Evolutionary conservation across 1,140 invertebrate genomes (phyloP), one percentile per base, ranked within the genome.

Genomic region (Drusus annulatus): DNA sequence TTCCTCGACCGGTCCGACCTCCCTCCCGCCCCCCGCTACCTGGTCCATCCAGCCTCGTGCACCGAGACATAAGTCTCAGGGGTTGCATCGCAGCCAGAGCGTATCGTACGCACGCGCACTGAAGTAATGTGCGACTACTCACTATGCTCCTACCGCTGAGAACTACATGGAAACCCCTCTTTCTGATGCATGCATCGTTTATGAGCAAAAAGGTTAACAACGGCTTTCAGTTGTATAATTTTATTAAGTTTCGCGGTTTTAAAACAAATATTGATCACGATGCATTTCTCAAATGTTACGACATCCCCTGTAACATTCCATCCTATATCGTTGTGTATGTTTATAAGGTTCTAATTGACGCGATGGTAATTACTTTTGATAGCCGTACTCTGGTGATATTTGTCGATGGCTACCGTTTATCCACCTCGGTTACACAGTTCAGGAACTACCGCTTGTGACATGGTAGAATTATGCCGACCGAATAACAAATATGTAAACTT

Each of bases 1-100:
- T 78, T 78, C 76, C 15, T 28, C 62, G 76, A 78, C 76, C 76
- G 76, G 76, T 78, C 50, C 52, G 60, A 17, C 21, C 45, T 5
- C 54, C 23, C 31, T 15, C 68, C 52, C 73, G 25, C 74, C 74
- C 8, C 74, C 56, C 13, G n/a, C 15, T 60, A 45, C 62, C 60
- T 15, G 31, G 60, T 60, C 54, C 25, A 56, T 52, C 54, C 25
- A 28, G 21, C 10, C 28, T 17, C 58, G 56, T 31, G 74, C 74
- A 36, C 54, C 23, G n/a, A n/a, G n/a, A n/a, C 50, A 17, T 51
- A 50, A 21, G 28, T 56, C 71, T 31, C 71, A 17, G 68, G 68
- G 68, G 45, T 71, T 65, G 62, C 62, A 65, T 8, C 23, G 21
- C 19, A 15, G 36, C 36, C 8, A 45, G 8, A 45, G 10, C 36